Evolutionary conservation across 2,888 invertebrate species (phyloP), one percentile per base, ranked within the genome.

Genomic region (Willowsia nigromaculata): DNA sequence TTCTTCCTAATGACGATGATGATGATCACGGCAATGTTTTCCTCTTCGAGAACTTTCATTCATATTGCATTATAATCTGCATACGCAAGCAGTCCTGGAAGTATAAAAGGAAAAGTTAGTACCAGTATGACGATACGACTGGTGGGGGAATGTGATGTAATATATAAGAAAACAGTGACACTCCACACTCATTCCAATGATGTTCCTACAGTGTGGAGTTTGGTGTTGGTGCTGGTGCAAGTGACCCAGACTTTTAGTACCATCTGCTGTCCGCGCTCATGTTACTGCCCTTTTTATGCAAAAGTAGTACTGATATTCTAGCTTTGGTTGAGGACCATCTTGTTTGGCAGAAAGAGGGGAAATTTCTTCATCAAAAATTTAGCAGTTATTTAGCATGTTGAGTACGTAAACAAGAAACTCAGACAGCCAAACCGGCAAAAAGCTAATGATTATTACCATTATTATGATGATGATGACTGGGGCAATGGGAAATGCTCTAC

Each of bases 1-100:
- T 87, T 87, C 87, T 22, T 47, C 65, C 85, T 87, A 87, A 87
- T 87, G 87, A 87, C 74, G 87, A 68, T 82, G 87, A 87, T 47
- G 87, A 68, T 40, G 68, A 68, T 68, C 18, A 40, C 33, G 37
- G 15, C 18, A 40, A 87, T 59, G 87, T 40, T 62, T 65, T 86
- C 53, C 59, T 59, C 40, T 68, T 82, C 65, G 65, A 30, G 53
- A 76, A 62, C 15, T 47, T 65, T 65, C 27, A 43, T 82, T 82
- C 65, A 65, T 65, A 82, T 82, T 62, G 65, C 82, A 82, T 65
- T 65, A 82, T 82, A 65, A 65, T 82, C 47, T 82, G 65, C 65
- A 47, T 65, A 82, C 30, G 47, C 15, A 59, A 37, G 53, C 11
- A 13, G 30, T n/a, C n/a, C n/a, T 27, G 33, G 13, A 40, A 40